Conservation (phyloP, 92 coral and sea anemone species). For the Palythoa heliodiscus region DNA sequence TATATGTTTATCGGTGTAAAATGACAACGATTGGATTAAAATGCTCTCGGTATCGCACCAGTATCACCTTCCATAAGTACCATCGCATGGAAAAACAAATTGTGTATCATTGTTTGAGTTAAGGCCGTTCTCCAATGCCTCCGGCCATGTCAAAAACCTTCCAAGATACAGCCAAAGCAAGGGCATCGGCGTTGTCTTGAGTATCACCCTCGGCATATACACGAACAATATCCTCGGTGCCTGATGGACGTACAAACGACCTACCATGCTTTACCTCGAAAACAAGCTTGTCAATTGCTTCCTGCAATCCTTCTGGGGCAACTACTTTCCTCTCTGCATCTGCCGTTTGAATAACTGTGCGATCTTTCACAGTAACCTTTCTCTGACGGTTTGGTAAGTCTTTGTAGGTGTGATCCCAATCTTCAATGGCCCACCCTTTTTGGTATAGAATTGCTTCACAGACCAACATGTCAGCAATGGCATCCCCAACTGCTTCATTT, state of each 20-base stretch:
- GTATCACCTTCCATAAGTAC: no score
- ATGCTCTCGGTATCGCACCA: no score
- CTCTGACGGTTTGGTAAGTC: slow-evolving; percentile 92
- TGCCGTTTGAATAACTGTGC: slow-evolving; percentile 85
- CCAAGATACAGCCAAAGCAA: slow-evolving; percentile 83
- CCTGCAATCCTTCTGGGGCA: slow-evolving; percentile 88
- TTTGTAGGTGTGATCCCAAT: slow-evolving; percentile 78
- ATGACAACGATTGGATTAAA: no score
- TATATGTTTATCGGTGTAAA: no score
- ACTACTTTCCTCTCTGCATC: slow-evolving; percentile 83
- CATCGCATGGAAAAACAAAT: no score
- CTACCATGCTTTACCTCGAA: slow-evolving; percentile 69
- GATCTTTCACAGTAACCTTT: slow-evolving; percentile 88
- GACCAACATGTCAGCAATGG: slow-evolving; percentile 93
- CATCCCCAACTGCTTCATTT: slow-evolving; percentile 98
- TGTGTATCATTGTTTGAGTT: background rate
- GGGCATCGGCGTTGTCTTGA: slow-evolving; percentile 81
- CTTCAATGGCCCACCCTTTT: slow-evolving; percentile 76
- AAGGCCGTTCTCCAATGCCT: slow-evolving; percentile 91
- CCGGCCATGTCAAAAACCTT: slow-evolving; percentile 92
- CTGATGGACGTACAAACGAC: slow-evolving; percentile 99
- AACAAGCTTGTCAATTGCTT: slow-evolving; percentile 78
- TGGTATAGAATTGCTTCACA: slow-evolving; percentile 88
- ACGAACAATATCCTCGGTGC: slow-evolving; percentile 98
- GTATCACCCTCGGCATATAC: slow-evolving; percentile 94